Evolutionary conservation across 2,797 vertebrate genomes (phyloP), one percentile per base, ranked within the genome.

Genomic region (Loriculus beryllinus): DNA sequence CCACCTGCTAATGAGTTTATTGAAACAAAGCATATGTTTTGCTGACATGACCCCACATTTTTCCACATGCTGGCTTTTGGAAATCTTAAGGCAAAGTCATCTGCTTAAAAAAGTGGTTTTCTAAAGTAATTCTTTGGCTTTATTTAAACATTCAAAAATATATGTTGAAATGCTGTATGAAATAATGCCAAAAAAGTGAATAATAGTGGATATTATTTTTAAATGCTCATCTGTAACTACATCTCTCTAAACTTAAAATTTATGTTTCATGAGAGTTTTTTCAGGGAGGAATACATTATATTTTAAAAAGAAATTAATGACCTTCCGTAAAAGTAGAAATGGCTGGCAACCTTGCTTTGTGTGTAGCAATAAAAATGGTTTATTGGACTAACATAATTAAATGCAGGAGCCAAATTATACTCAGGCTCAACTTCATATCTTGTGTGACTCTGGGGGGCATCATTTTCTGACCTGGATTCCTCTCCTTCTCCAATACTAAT

Each of bases 321-420:
- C 92, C 86, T 93, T 97, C 76, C 79, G 96, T 97, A 97, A 96
- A 97, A 76, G 85, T 81, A 94, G 93, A 92, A 85, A 91, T 92
- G 93, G 88, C 72, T 97, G 96, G 95, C 82, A 96, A 93, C 82
- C 92, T 93, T 75, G 86, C 88, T 96, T 94, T 95, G 59, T 92
- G 43, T 93, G 86, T 85, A 95, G 96, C 63, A 97, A 96, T 98
- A 98, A 98, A 98, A 97, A 96, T 97, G 92, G 83, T 98, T 98
- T 98, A 98, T 97, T 97, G 91, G 92, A 82, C 92, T 93, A 83
- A 95, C 0, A 2, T 69, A 95, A 93, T 94, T 83, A 94, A 95
- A 95, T 0, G 9, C 71, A 86, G 96, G 86, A 97, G 95, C 87
- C 95, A 95, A 96, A 84, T 82, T 69, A 88, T 56, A 63, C 82